Conservation (phyloP, 2,113 vertebrate genomes). For the Halcyon senegalensis region DNA sequence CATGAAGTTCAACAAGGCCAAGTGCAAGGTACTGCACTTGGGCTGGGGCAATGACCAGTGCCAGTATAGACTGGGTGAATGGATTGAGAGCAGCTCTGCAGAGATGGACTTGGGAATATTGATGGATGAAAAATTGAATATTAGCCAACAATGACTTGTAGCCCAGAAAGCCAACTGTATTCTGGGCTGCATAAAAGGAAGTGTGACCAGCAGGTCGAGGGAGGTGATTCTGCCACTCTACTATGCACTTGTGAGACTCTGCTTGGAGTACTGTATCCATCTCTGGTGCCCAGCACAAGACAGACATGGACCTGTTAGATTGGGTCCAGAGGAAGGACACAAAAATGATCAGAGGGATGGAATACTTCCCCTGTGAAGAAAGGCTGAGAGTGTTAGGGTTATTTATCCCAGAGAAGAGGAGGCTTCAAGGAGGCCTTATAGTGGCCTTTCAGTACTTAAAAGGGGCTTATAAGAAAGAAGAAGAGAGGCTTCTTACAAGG, state of each 20-base stretch:
- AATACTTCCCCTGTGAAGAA: background rate
- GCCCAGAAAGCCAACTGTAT: background rate
- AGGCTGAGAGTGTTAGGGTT: background rate
- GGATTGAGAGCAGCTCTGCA: background rate
- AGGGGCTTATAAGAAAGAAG: background rate
- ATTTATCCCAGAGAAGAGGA: background rate
- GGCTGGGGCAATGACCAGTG: background rate
- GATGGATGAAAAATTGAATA: background rate
- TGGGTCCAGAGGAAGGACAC: background rate
- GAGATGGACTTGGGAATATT: background rate
- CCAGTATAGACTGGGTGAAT: background rate
- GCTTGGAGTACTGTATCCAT: background rate
- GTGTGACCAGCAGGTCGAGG: background rate
- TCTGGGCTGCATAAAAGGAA: background rate
- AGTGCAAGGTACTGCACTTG: background rate
- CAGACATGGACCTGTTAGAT: background rate
- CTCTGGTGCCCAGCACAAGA: background rate
- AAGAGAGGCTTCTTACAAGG: background rate
- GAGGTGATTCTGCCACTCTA: background rate
- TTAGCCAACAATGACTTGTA: background rate
- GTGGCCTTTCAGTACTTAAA: background rate
- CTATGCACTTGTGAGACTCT: rapidly evolving
- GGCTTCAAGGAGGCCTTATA: background rate
- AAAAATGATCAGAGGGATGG: background rate
- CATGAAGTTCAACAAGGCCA: background rate